A percentile compares a stretch with the other conserved stretches of the same genome.
Conservation (phyloP, 2,113 vertebrate species). For the Osmerus eperlanus region DNA sequence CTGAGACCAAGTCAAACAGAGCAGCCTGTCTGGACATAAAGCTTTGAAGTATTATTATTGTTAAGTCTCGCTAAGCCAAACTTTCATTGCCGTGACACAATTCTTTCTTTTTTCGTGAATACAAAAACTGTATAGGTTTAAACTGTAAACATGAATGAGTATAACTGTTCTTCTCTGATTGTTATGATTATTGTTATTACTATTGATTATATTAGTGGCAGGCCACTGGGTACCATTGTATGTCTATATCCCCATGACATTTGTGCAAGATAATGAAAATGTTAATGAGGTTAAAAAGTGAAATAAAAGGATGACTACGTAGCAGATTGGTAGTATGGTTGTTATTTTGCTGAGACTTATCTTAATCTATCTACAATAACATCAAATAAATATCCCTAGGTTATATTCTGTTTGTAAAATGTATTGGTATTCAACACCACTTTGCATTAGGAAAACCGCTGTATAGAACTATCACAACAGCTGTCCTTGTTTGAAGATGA, state of each 20-base stretch:
- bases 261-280: conserved; percentile 64
- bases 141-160: conserved; percentile 52
- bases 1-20: background rate
- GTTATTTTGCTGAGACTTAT: background rate
- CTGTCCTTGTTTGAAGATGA: background rate
- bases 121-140: conserved; percentile 49
- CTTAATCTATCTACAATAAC: conserved; percentile 11
- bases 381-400: too few relatives aligned
- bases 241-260: conserved; percentile 69
- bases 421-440: background rate
- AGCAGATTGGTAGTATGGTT: background rate
- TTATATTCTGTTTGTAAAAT: conserved; percentile 21
- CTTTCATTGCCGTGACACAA: conserved; percentile 32
- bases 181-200: conserved; percentile 61
- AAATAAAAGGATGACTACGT: conserved; percentile 25
- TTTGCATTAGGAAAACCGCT: background rate
- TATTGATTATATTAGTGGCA: conserved; percentile 72
- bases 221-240: conserved; percentile 76
- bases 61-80: conserved; percentile 24
- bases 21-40: background rate
- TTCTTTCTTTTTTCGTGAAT: conserved; percentile 37
- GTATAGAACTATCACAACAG: too few relatives aligned
- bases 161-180: conserved; percentile 34
- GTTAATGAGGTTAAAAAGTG: conserved; percentile 63
- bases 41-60: conserved; percentile 22